Evolutionary conservation across 2,888 invertebrate species (phyloP).

Genomic region (Trypoxylon attenuatum): DNA sequence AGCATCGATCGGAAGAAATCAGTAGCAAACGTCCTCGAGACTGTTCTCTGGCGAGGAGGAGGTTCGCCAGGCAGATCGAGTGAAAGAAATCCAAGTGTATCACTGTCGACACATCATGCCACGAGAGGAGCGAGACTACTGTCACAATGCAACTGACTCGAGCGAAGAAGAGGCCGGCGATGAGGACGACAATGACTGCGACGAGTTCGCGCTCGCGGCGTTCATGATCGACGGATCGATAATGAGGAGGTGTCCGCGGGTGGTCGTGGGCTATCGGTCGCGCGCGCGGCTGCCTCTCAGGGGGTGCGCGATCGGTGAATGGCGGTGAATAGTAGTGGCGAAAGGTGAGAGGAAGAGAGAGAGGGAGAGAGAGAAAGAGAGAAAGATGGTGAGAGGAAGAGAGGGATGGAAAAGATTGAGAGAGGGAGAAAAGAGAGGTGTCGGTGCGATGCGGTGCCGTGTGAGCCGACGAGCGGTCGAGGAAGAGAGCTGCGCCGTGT

Average conservation of each 20-base stretch:
- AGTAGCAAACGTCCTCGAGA: neutral
- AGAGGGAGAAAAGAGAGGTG: conserved; percentile 4
- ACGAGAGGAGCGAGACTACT: neutral
- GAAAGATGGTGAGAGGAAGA: neutral
- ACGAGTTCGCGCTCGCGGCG: no score
- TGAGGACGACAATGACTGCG: no score
- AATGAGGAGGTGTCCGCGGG: neutral
- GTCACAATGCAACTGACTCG: no score
- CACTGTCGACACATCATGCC: neutral
- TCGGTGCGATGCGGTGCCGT: conserved; percentile 19
- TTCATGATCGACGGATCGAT: no score
- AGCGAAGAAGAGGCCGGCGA: no score
- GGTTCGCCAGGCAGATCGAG: conserved; percentile 1
- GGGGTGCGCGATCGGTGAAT: no score
- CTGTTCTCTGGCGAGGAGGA: conserved; percentile 1
- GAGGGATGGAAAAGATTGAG: neutral
- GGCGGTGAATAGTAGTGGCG: no score
- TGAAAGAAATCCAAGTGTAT: neutral
- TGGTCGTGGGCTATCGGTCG: neutral
- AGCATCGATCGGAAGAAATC: conserved; percentile 60
- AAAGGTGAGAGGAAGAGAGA: neutral
- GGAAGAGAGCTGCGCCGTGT: conserved; percentile 66
- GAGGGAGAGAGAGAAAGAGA: neutral
- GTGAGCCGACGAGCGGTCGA: conserved; percentile 26
- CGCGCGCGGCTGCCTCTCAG: no score